phyloP scores from a whole-genome alignment of 2,888 invertebrate species.

The Thymelicus lineola region DNA sequence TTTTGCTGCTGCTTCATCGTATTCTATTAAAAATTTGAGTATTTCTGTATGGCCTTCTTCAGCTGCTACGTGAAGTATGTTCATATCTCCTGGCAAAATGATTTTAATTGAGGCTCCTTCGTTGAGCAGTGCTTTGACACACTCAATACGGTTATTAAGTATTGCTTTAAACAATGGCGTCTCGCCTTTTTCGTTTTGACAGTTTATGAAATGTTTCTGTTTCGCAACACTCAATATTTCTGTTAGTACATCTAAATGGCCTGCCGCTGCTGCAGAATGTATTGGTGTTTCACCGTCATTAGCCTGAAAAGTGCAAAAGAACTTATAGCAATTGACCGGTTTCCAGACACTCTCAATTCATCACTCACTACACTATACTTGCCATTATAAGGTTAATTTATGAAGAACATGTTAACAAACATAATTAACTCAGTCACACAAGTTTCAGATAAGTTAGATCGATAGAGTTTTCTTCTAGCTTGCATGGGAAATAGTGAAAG shows the following conservation, averaged over 20 bases:
- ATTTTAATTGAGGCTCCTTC: conserved; percentile 77
- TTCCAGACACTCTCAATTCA: too few relatives aligned
- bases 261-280: conserved; percentile 81
- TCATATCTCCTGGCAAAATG: conserved; percentile 74
- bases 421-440: too few relatives aligned
- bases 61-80: conserved; percentile 86
- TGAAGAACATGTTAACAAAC: too few relatives aligned
- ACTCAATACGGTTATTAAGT: conserved; percentile 67
- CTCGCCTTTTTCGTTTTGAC: conserved; percentile 76
- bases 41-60: conserved; percentile 82
- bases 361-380: too few relatives aligned
- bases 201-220: conserved; percentile 75
- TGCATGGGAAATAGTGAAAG: not conserved
- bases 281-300: conserved; percentile 81
- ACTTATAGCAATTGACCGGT: too few relatives aligned
- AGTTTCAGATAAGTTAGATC: too few relatives aligned
- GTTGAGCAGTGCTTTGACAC: conserved; percentile 71
- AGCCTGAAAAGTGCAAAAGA: conserved; percentile 57
- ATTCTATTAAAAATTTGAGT: conserved; percentile 78
- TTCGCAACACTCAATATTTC: conserved; percentile 81
- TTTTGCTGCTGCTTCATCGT: conserved; percentile 64
- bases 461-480: too few relatives aligned
- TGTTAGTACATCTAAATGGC: conserved; percentile 75
- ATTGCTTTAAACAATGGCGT: conserved; percentile 80
- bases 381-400: too few relatives aligned